Conservation (phyloP, 2,113 vertebrate genomes). For the Chloroceryle aenea region DNA sequence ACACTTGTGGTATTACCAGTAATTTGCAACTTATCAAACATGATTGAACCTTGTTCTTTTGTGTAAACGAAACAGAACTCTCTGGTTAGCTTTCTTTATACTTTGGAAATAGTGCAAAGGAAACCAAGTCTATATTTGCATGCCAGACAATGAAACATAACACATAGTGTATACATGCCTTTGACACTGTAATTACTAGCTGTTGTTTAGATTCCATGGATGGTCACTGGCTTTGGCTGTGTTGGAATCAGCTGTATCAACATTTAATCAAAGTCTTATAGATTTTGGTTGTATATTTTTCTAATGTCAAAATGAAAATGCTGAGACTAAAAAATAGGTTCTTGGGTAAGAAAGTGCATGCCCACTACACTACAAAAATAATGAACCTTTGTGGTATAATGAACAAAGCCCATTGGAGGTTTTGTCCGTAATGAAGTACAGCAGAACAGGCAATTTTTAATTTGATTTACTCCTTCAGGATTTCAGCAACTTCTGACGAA, state of each 20-base stretch:
- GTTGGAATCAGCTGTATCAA: slow-evolving; percentile 91
- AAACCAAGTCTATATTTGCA: slow-evolving; percentile 84
- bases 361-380: slow-evolving; percentile 77
- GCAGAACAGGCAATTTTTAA: slow-evolving; percentile 66
- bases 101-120: slow-evolving; percentile 86
- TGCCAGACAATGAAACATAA: slow-evolving; percentile 90
- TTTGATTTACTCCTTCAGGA: slow-evolving; percentile 56
- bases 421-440: slow-evolving; percentile 66
- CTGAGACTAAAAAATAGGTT: slow-evolving; percentile 80
- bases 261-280: slow-evolving; percentile 90
- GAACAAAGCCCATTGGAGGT: slow-evolving; percentile 59
- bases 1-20: slow-evolving; percentile 87
- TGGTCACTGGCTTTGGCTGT: slow-evolving; percentile 83
- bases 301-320: slow-evolving; percentile 85
- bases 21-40: slow-evolving; percentile 91
- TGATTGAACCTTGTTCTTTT: slow-evolving; percentile 90
- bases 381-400: slow-evolving; percentile 68
- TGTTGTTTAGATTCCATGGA: slow-evolving; percentile 88
- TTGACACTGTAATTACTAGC: slow-evolving; percentile 87
- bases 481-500: slow-evolving; percentile 74
- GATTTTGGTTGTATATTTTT: slow-evolving; percentile 88
- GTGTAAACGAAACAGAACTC: slow-evolving; percentile 86
- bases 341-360: slow-evolving; percentile 74
- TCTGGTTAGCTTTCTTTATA: slow-evolving; percentile 85
- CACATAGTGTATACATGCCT: slow-evolving; percentile 87